phyloP scores from a whole-genome alignment of 2,797 vertebrate genomes.

The Falco columbarius region DNA sequence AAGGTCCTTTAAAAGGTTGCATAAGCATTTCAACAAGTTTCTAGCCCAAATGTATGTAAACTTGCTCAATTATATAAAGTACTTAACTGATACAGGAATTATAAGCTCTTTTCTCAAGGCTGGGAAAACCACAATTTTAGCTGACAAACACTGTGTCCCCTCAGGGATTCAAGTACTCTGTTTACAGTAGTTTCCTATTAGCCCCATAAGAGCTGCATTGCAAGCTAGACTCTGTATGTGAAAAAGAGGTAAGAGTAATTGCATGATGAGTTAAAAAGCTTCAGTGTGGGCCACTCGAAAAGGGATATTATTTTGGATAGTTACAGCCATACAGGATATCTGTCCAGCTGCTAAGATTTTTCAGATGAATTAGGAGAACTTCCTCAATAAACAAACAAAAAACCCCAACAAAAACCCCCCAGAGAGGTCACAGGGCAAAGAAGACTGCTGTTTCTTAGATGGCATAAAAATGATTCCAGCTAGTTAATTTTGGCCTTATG shows the following conservation, averaged over 20 bases:
- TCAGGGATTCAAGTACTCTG: background rate
- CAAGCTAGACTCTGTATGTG: background rate
- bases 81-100: background rate
- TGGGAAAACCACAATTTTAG: background rate
- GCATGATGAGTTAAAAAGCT: background rate
- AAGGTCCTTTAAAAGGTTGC: background rate
- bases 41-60: background rate
- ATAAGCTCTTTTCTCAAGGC: background rate
- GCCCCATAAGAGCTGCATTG: background rate
- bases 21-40: conserved; percentile 14
- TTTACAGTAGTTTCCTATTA: background rate
- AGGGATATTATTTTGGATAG: background rate
- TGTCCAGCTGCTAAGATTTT: background rate
- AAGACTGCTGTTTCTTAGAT: background rate
- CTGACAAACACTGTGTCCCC: background rate
- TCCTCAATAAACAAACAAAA: background rate
- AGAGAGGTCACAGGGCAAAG: background rate
- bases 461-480: background rate
- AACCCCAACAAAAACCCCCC: background rate
- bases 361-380: background rate
- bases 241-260: background rate
- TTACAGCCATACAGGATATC: background rate
- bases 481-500: background rate
- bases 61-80: background rate
- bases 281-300: background rate